phyloP scores from a whole-genome alignment of 2,888 invertebrate species.

The Sphecodes monilicornis region DNA sequence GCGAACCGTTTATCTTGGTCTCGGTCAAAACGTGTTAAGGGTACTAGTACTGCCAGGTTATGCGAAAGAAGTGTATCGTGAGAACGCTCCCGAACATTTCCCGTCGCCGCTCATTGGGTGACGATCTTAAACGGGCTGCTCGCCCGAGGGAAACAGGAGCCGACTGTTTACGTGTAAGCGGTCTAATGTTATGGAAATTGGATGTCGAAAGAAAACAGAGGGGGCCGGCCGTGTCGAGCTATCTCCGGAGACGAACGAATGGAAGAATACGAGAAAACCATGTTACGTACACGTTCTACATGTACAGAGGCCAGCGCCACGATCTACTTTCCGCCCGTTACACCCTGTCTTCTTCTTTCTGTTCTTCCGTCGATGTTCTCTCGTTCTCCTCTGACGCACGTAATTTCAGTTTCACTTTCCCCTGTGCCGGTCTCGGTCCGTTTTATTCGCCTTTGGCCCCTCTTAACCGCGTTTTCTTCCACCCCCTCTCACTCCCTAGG shows the following conservation, averaged over 20 bases:
- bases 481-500: background rate
- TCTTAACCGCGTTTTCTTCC: constrained; percentile 31
- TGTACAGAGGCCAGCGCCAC: background rate
- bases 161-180: constrained; percentile 73
- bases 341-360: constrained; percentile 25
- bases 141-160: constrained; percentile 58
- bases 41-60: constrained; percentile 3
- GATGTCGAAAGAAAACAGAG: constrained; percentile 79
- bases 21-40: background rate
- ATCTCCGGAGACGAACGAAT: constrained; percentile 60
- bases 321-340: constrained; percentile 37
- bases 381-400: background rate
- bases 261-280: constrained; percentile 25
- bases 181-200: constrained; percentile 83
- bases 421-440: constrained; percentile 2
- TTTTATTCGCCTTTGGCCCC: constrained; percentile 37
- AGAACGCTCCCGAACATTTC: constrained; percentile 13
- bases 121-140: constrained; percentile 53
- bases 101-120: constrained; percentile 41
- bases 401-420: constrained; percentile 53
- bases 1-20: background rate
- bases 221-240: constrained; percentile 64
- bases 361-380: background rate
- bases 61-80: constrained; percentile 17
- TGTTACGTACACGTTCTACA: constrained; percentile 21